Evolutionary conservation across 2,113 vertebrate species (phyloP).

Genomic region (Phylloscopus trochilus): DNA sequence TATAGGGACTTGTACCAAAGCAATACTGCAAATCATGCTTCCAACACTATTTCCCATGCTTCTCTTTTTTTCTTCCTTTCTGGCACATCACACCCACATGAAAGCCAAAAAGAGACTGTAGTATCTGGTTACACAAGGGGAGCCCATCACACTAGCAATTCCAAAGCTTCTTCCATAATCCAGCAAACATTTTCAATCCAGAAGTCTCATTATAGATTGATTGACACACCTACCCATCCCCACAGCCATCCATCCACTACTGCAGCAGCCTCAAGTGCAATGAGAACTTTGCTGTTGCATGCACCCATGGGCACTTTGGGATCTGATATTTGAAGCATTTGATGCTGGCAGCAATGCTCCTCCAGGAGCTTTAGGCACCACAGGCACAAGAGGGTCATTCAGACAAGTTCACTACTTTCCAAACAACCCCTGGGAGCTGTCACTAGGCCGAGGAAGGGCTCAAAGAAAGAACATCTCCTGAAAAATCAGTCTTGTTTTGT

Average conservation of each 20-base stretch:
- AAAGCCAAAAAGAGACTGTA: neutral
- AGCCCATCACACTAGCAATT: neutral
- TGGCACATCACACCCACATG: neutral
- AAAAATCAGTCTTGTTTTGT: neutral
- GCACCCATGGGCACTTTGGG: rapidly evolving
- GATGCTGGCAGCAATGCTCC: neutral
- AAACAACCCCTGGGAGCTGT: neutral
- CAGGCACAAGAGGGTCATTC: rapidly evolving
- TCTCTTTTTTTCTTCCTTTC: neutral
- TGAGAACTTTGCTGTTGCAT: neutral
- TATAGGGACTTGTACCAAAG: neutral
- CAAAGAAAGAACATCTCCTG: neutral
- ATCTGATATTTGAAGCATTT: neutral
- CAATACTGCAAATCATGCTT: neutral
- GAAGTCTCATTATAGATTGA: neutral
- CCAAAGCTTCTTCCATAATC: neutral
- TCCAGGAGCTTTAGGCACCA: neutral
- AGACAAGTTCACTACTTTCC: neutral
- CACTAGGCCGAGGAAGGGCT: neutral
- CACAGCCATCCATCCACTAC: neutral
- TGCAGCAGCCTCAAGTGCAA: neutral
- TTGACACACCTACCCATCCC: neutral
- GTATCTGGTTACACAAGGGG: neutral
- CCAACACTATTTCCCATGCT: neutral
- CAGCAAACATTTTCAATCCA: neutral